These are phyloP conservation scores for Drosophila helvetica DNA, from an alignment of 2,888 invertebrate genomes.

Conservation along the genomic window DNA sequence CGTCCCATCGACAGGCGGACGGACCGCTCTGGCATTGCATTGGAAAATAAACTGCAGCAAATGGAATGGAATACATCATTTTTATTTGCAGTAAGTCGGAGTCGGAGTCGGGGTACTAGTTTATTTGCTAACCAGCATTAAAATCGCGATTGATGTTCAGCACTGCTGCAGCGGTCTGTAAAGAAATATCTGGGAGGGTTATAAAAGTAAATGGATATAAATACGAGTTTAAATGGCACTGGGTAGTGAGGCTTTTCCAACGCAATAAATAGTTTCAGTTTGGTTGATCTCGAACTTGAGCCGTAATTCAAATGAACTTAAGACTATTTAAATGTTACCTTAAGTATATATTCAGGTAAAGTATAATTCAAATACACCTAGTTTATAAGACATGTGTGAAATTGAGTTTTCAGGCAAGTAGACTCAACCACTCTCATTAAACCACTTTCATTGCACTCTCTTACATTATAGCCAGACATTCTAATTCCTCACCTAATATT, in stretches of 20 bases:
- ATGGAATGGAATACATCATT: constrained; percentile 66
- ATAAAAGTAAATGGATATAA: constrained; percentile 12
- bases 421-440: constrained; percentile 16
- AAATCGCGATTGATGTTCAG: constrained; percentile 30
- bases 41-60: constrained; percentile 70
- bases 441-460: constrained; percentile 40
- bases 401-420: too few relatives aligned
- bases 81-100: constrained; percentile 73
- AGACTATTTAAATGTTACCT: too few relatives aligned
- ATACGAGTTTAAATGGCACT: too few relatives aligned
- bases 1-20: constrained; percentile 60
- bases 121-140: constrained; percentile 50
- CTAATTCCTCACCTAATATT: constrained; percentile 54
- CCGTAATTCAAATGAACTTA: too few relatives aligned
- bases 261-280: too few relatives aligned
- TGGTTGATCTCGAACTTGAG: too few relatives aligned
- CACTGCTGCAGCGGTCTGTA: constrained; percentile 21
- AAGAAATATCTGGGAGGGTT: constrained; percentile 12
- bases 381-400: too few relatives aligned
- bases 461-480: constrained; percentile 34
- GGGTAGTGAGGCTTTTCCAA: too few relatives aligned
- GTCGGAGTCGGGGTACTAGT: constrained; percentile 47
- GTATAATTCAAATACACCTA: too few relatives aligned
- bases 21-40: constrained; percentile 50
- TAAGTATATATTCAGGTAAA: too few relatives aligned